A percentile compares a stretch with the other conserved stretches of the same genome.
Evolutionary conservation across 2,113 vertebrate species (phyloP).

Genomic region (Gadus macrocephalus): DNA sequence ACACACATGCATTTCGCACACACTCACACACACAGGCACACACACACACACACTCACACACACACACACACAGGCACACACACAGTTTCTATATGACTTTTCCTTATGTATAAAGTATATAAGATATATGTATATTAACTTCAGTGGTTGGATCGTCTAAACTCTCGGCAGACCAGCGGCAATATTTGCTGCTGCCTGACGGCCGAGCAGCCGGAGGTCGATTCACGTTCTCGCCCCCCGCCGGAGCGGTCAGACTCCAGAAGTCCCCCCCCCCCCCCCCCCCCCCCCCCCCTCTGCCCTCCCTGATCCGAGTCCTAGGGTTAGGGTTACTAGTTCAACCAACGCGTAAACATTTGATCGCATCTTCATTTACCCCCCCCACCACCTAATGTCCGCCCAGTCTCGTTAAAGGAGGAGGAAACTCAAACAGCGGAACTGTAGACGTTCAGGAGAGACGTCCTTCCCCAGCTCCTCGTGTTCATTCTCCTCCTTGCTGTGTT

Average conservation of each 20-base stretch:
- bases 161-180: constrained; percentile 57
- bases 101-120: constrained; percentile 77
- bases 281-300: too few relatives aligned
- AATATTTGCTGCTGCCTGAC: constrained; percentile 67
- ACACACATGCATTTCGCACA: constrained; percentile 65
- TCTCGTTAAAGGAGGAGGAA: constrained; percentile 33
- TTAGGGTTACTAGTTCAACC: too few relatives aligned
- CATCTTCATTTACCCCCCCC: constrained; percentile 9
- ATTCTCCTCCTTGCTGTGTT: constrained; percentile 75
- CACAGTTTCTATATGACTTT: constrained; percentile 78
- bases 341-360: too few relatives aligned
- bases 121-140: constrained; percentile 76
- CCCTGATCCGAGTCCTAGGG: too few relatives aligned
- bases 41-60: constrained; percentile 73
- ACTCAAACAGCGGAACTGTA: constrained; percentile 51
- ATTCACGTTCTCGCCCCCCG: background rate
- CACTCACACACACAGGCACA: constrained; percentile 69
- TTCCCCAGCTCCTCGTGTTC: constrained; percentile 87
- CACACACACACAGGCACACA: constrained; percentile 75
- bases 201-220: constrained; percentile 50
- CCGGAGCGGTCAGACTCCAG: constrained; percentile 34
- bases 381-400: constrained; percentile 47
- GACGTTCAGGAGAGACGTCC: constrained; percentile 86
- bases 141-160: constrained; percentile 63
- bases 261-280: constrained; percentile 32